Evolutionary conservation across 2,113 vertebrate species (phyloP), one percentile per base, ranked within the genome.

Genomic region (Chloebia gouldiae): DNA sequence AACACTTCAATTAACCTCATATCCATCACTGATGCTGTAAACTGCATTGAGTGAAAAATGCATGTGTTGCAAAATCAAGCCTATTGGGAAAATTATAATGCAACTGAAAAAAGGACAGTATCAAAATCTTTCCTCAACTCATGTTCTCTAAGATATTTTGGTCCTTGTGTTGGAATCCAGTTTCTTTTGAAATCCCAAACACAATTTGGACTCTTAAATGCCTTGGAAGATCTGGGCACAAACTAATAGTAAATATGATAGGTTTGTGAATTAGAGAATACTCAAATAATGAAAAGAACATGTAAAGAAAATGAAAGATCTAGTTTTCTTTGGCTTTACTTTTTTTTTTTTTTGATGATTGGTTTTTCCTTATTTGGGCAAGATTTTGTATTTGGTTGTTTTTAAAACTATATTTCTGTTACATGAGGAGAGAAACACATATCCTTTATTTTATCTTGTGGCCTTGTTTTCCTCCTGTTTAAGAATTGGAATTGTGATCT

Each of bases 81-180:
- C 7, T 53, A 15, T 23, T 4, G 7, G 15, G 33, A 61, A 88
- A 82, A 79, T 31, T 28, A 22, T n/a, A 60, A 39, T 22, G 15
- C 8, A 54, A 54, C 7, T 15, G 3, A 35, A 50, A 76, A 64
- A 68, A 4, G 3, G 37, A 51, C 9, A 47, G 5, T 7, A 44
- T 42, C 40, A 86, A 63, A 30, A 24, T 25, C 0, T 5, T 3
- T 12, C 18, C 3, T 6, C 31, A 13, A 30, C 6, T 30, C 13
- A 7, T 1, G 4, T 9, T 37, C 9, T 80, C 8, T 24, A 12
- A 42, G 20, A 7, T 39, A 6, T 65, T 75, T 79, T 65, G 2
- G 11, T 31, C 2, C 17, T 24, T 45, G 2, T 33, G 11, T 27
- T n/a, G 20, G 3, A 61, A 9, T 57, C 10, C 4, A 1, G 30